Evolutionary conservation across 2,113 vertebrate species (phyloP), one percentile per base, ranked within the genome.

Genomic region (Pollimyrus isidori): DNA sequence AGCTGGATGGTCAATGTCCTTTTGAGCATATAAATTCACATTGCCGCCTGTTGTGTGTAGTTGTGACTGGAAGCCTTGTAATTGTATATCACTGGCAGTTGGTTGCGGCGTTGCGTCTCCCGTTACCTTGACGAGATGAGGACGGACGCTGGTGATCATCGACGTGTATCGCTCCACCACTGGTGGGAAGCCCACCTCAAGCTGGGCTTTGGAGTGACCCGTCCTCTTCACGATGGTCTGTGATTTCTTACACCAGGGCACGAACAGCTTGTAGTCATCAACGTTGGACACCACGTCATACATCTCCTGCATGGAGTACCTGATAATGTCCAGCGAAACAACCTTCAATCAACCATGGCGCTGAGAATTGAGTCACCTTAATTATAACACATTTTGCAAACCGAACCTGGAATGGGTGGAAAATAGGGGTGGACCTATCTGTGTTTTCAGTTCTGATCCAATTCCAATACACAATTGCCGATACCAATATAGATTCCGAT

Each of bases 221-320:
- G 96, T 93, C 84, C 98, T 95, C 88, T 93, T 97, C 92, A 97
- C 95, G 35, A 98, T 92, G 89, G 97, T 97, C 91, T 95, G 93
- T 0, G 98, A 99, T 92, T 96, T 98, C 95, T 98, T 98, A 93
- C 98, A 99, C 97, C 97, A 99, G 1, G 98, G 98, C 88, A 99
- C 98, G 80, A 99, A 99, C 90, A 94, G 93, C 69, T 97, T 97
- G 93, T 99, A 99, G 6, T 99, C 97, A n/a, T 98, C 97, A 52
- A 99, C 97, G 4, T 98, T 98, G 92, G 97, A 93, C 65, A 99
- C 98, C 42, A 99, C 97, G 0, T 97, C 97, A 3, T 96, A 98
- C 98, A 99, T 99, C 93, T 99, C 97, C 95, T 96, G 97, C 97
- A 99, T 99, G 46, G 98, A 97, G 92, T 95, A 99, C 90, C 98